Conservation (phyloP, 2,113 vertebrate genomes). For the Sander vitreus region DNA sequence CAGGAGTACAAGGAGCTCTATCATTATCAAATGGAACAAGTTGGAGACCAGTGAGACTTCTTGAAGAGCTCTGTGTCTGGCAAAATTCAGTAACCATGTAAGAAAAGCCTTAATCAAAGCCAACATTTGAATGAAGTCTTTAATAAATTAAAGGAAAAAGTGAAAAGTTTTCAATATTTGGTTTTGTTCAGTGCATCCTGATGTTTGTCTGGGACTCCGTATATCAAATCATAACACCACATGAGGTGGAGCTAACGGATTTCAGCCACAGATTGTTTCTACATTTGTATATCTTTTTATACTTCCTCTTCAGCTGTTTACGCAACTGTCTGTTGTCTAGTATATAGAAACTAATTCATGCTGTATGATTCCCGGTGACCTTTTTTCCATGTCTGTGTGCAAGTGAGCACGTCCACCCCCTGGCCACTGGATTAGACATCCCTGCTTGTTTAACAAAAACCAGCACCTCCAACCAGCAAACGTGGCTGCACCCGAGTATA, state of each 20-base stretch:
- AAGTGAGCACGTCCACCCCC: too few relatives aligned
- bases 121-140: not conserved
- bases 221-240: not conserved
- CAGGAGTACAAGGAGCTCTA: not conserved
- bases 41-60: not conserved
- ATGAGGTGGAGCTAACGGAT: not conserved
- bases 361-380: not conserved
- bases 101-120: not conserved
- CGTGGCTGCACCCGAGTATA: too few relatives aligned
- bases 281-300: conserved; percentile 22
- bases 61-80: too few relatives aligned
- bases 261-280: not conserved
- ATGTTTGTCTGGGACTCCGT: not conserved
- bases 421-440: too few relatives aligned
- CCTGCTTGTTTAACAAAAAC: too few relatives aligned
- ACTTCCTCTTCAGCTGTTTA: not conserved
- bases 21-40: not conserved
- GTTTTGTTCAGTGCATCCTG: not conserved
- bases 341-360: not conserved
- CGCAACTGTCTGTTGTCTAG: conserved; percentile 17
- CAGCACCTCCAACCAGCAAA: too few relatives aligned
- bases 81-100: not conserved
- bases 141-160: not conserved
- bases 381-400: not conserved
- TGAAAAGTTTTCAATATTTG: not conserved